Evolutionary conservation across 2,113 vertebrate genomes (phyloP).

Genomic region (Oreochromis niloticus): DNA sequence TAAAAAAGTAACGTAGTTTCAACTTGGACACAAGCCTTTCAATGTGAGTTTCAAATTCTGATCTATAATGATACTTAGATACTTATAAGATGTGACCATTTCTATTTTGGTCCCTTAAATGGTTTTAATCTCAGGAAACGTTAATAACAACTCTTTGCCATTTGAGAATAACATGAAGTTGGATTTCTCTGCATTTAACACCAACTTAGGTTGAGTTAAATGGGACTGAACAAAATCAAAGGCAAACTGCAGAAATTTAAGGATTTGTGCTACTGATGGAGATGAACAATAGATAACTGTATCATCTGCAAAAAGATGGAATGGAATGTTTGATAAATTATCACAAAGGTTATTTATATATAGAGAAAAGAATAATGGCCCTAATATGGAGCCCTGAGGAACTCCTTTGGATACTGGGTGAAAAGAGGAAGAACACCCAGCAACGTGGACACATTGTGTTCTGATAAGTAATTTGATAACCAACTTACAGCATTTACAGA

Average conservation of each 20-base stretch:
- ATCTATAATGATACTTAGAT: neutral
- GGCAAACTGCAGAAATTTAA: neutral
- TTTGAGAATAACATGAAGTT: neutral
- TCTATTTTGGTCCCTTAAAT: neutral
- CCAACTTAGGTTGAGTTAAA: neutral
- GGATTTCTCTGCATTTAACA: neutral
- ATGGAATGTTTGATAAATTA: neutral
- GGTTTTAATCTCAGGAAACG: neutral
- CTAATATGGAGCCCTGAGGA: neutral
- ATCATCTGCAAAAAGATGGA: neutral
- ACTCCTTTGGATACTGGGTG: neutral
- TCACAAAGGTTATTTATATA: neutral
- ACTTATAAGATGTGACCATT: neutral
- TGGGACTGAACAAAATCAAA: neutral
- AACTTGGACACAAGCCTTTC: neutral
- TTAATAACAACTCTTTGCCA: neutral
- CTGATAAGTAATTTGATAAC: neutral
- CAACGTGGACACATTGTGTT: fast-evolving
- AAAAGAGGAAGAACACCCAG: neutral
- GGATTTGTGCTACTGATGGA: neutral
- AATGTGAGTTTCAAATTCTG: neutral
- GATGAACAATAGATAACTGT: neutral
- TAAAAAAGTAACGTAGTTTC: fast-evolving
- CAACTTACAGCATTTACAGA: neutral
- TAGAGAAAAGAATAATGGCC: neutral